Base-by-base conservation (phyloP, 2,113 vertebrate genomes). In the Hippolais icterina region DNA sequence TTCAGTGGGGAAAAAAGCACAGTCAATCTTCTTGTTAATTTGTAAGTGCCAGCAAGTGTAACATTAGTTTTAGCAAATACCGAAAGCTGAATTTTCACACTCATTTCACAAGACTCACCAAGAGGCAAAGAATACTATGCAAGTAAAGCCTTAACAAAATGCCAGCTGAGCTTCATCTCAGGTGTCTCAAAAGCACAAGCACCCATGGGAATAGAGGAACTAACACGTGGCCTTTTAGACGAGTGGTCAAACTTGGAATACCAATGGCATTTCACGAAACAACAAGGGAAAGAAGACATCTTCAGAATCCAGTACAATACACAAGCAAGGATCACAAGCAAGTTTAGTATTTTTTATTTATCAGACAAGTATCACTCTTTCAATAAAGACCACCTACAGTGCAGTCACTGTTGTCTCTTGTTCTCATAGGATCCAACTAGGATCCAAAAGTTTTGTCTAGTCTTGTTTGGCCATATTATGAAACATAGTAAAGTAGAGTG, bases 21-120 rank as follows among this genome's bases (percentile, higher is more conserved):
- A 86, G 88, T 46, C 56, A 44, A 54, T 66, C 91, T 96, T 72
- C 63, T 44, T 41, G 52, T 74, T 94, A 68, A 93, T 90, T 89
- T 6, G 0, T 70, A 87, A 82, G 61, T 72, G 72, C 71, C 79
- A 69, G 12, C 37, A 90, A 50, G 31, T 4, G 3, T 42, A 85
- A 77, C 60, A 29, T 71, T 37, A 44, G 31, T 72, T 93, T 71
- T n/a, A 70, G 70, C 46, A 93, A 89, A 80, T 31, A 74, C 5
- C 2, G 2, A 66, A 80, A 88, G 50, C 46, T 59, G 37, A 93
- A 35, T 86, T 83, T 78, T 83, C 37, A 83, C 42, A 37, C 42
- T 61, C 12, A 3, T 87, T 95, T 91, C 72, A 54, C 39, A 70
- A 33, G 41, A 23, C 21, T 59, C 46, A 50, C 13, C 23, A 86